These are phyloP conservation scores for Mallateleia sp. DNA, from an alignment of 2,888 invertebrate species.

Conservation along the genomic window DNA sequence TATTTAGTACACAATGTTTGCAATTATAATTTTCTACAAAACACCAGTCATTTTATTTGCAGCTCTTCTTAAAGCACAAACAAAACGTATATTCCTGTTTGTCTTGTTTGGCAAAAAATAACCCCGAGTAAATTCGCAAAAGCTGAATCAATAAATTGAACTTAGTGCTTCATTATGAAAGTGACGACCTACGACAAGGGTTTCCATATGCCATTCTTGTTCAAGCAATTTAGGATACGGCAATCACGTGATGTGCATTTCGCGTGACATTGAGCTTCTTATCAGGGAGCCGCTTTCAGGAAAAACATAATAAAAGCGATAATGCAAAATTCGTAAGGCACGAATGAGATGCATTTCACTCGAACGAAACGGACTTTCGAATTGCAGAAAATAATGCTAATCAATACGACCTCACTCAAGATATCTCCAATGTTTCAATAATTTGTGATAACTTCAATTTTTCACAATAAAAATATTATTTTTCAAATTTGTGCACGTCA, in stretches of 20 bases:
- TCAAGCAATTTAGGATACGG: slow-evolving; percentile 49
- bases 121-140: neutral
- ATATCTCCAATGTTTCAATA: slow-evolving; percentile 10
- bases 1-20: no score
- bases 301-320: slow-evolving; percentile 53
- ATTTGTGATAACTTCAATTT: slow-evolving; percentile 1
- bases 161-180: slow-evolving; percentile 15
- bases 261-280: slow-evolving; percentile 62
- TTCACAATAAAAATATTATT: neutral
- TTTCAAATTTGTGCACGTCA: neutral
- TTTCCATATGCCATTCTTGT: slow-evolving; percentile 45
- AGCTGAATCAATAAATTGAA: neutral
- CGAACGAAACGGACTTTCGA: slow-evolving; percentile 15
- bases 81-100: neutral
- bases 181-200: slow-evolving; percentile 71
- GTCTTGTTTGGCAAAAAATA: neutral
- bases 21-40: no score
- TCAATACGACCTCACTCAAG: slow-evolving; percentile 6
- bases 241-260: slow-evolving; percentile 64
- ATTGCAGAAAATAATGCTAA: slow-evolving; percentile 7
- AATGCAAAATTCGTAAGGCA: slow-evolving; percentile 29
- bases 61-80: no score
- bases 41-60: no score
- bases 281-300: slow-evolving; percentile 43
- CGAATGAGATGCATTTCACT: slow-evolving; percentile 31